Percentiles rank a stretch among this genome's conserved stretches.
These are phyloP conservation scores for Stictocephala bisonia DNA, from an alignment of 2,888 invertebrate species.

Conservation along the genomic window DNA sequence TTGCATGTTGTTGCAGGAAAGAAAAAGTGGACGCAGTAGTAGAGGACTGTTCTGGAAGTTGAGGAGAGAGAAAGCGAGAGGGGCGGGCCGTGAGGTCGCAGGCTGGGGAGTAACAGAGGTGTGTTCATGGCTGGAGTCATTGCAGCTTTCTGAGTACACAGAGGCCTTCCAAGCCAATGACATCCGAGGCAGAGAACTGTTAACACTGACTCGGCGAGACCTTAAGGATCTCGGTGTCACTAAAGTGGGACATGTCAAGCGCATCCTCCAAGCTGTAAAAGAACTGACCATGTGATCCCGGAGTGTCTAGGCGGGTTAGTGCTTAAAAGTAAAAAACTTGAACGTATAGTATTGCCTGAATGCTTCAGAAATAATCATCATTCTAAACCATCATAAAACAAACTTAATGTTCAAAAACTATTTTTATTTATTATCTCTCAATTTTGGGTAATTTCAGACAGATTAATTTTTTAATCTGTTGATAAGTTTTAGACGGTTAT, in stretches of 20 bases:
- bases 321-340: no score
- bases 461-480: no score
- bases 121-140: constrained; percentile 87
- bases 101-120: constrained; percentile 87
- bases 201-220: constrained; percentile 87
- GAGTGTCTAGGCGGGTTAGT: constrained; percentile 42
- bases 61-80: constrained; percentile 67
- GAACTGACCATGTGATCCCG: constrained; percentile 68
- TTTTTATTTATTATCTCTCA: no score
- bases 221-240: constrained; percentile 91
- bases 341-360: no score
- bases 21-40: constrained; percentile 61
- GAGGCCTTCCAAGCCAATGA: constrained; percentile 93
- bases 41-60: constrained; percentile 77
- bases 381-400: no score
- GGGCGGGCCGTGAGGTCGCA: constrained; percentile 67
- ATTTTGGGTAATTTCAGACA: no score
- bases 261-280: constrained; percentile 92
- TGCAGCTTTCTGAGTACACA: constrained; percentile 90
- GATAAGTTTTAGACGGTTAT: no score
- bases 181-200: constrained; percentile 89
- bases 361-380: no score
- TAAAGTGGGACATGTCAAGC: constrained; percentile 96
- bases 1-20: constrained; percentile 64
- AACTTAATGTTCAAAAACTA: no score